Base-by-base conservation (phyloP, 2,888 invertebrate genomes). In the Torymus auratus region DNA sequence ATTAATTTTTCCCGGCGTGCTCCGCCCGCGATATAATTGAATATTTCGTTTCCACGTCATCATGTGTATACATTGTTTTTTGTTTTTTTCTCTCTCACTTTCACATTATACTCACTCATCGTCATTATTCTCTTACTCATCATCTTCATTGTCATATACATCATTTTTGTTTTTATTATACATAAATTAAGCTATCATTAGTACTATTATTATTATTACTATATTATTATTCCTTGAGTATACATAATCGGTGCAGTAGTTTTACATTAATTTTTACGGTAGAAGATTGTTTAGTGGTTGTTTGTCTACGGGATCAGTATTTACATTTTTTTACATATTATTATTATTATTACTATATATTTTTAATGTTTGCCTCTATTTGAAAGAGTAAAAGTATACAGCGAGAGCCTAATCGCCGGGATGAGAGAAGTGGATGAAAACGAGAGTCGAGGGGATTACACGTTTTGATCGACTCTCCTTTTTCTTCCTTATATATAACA, bases 201-300 rank as follows among this genome's bases (percentile, higher is more conserved):
- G 7, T 41, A 41, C 7, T 41, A 41, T 41, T 41, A 28, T 28
- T 28, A 28, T 20, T 60, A 60, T 50, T 60, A 61, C 7, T 55
- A 56, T 52, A 23, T 53, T 70, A 72, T 62, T 70, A 70, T 70
- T 53, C 60, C 70, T 71, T 80, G n/a, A 67, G 71, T 80, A 80
- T 71, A 41, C 7, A 41, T 41, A 41, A 41, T 56, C 79, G 79
- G 76, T 77, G 76, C 73, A 75, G 82, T 82, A 80, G 79, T 73
- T 12, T 52, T 75, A 50, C 1, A 52, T 78, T 79, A 82, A 75
- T 73, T 69, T 41, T 69, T 41, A 77, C 50, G 76, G 82, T 82
- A 82, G 82, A 80, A 78, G 60, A 80, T 80, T 82, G 80, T 82
- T 82, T 82, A 82, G 82, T 82, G 76, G 80, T 80, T 82, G 80